Evolutionary conservation across 2,113 vertebrate genomes (phyloP).

Genomic region (Scatophagus argus): DNA sequence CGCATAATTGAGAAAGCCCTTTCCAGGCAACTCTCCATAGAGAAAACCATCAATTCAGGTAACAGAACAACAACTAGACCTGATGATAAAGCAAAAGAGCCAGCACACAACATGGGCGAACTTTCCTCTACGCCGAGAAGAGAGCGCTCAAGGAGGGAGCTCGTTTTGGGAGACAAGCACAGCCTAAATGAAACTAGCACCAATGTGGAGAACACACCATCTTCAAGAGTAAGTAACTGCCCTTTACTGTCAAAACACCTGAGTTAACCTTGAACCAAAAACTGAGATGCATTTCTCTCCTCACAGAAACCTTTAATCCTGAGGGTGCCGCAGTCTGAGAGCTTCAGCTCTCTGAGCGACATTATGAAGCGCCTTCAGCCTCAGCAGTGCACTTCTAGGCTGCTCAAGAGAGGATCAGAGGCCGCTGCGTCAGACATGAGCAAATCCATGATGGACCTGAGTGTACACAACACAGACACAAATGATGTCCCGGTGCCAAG

Average conservation of each 20-base stretch:
- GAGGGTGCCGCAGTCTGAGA: slow-evolving; percentile 65
- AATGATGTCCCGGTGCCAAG: slow-evolving; percentile 39
- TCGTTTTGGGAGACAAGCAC: slow-evolving; percentile 20
- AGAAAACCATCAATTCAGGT: slow-evolving; percentile 21
- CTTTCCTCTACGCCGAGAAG: slow-evolving; percentile 7
- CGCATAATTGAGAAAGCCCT: slow-evolving; percentile 6
- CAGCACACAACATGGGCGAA: background rate
- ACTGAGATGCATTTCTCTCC: slow-evolving; percentile 23
- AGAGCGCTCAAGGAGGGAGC: slow-evolving; percentile 16
- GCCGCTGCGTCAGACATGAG: slow-evolving; percentile 51
- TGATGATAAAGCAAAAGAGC: slow-evolving; percentile 27
- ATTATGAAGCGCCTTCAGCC: slow-evolving; percentile 70
- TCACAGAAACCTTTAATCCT: slow-evolving; percentile 77
- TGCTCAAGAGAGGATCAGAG: slow-evolving; percentile 5
- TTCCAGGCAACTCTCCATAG: slow-evolving; percentile 28
- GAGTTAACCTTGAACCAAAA: background rate
- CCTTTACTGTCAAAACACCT: background rate
- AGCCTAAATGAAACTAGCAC: background rate
- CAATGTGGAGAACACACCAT: slow-evolving; percentile 36
- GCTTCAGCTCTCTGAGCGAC: slow-evolving; percentile 71
- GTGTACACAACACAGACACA: background rate
- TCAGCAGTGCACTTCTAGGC: slow-evolving; percentile 13
- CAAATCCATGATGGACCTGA: slow-evolving; percentile 77
- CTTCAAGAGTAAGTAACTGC: slow-evolving; percentile 56
- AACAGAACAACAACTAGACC: slow-evolving; percentile 12